Evolutionary conservation across 64 coral and sea anemone genomes (phyloP).

Genomic region (Acropora yongei): DNA sequence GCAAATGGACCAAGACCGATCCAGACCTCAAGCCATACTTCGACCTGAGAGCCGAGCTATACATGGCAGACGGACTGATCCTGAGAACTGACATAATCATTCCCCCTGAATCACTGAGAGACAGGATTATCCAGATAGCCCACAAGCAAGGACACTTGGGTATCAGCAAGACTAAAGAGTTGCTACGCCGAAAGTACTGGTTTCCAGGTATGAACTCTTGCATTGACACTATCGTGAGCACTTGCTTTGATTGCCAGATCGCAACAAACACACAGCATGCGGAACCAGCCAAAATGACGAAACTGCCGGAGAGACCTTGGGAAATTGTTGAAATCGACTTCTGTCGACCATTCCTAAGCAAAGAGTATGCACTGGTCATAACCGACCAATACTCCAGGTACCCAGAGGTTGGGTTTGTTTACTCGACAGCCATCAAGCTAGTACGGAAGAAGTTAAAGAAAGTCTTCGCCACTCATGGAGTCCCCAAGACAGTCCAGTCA

Average conservation of each 20-base stretch:
- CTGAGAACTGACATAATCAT: no score
- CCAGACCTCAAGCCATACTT: conserved; percentile 61
- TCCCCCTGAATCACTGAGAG: no score
- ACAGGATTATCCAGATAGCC: conserved; percentile 1
- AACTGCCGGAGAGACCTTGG: no score
- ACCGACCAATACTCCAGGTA: conserved; percentile 73
- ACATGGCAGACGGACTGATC: no score
- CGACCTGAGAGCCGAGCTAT: conserved; percentile 25
- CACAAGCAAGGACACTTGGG: conserved; percentile 79
- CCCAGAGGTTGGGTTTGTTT: no score
- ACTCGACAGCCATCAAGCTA: no score
- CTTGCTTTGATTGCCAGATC: conserved; percentile 45
- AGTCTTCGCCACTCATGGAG: no score
- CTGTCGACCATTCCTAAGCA: conserved; percentile 72
- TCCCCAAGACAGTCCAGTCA: no score
- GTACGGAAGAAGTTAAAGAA: no score
- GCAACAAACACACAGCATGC: no score
- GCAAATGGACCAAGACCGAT: conserved; percentile 57
- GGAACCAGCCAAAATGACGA: no score
- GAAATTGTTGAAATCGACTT: not conserved
- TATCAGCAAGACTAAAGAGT: conserved; percentile 67
- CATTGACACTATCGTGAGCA: conserved; percentile 60
- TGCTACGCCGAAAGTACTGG: conserved; percentile 5
- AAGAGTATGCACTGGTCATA: conserved; percentile 61
- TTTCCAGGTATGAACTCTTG: conserved; percentile 61